Conservation (phyloP, 2,113 vertebrate genomes). For the Leptodactylus fuscus region DNA sequence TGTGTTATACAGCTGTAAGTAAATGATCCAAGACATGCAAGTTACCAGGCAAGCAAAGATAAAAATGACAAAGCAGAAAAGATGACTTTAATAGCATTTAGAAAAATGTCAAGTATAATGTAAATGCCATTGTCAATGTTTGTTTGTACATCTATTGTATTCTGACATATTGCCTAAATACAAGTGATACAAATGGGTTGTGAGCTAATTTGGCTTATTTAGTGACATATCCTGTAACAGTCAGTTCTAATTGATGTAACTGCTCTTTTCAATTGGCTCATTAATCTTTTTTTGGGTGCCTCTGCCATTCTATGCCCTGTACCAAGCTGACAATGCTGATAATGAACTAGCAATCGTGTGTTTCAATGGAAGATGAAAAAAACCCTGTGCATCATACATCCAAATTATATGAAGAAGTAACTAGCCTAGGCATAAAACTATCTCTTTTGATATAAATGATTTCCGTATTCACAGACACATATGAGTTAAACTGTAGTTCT, state of each 20-base stretch:
- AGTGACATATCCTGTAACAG: slow-evolving; percentile 53
- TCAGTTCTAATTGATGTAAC: slow-evolving; percentile 55
- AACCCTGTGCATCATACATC: neutral
- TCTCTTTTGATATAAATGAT: neutral
- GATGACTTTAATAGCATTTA: slow-evolving; percentile 42
- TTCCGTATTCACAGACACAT: neutral
- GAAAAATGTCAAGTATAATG: slow-evolving; percentile 47
- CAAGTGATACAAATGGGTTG: slow-evolving; percentile 56
- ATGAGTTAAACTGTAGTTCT: neutral
- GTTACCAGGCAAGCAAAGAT: slow-evolving; percentile 9
- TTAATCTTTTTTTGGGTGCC: slow-evolving; percentile 56
- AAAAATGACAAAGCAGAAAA: slow-evolving; percentile 29
- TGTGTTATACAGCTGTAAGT: slow-evolving; percentile 10
- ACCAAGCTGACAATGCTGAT: slow-evolving; percentile 26
- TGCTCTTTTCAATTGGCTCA: slow-evolving; percentile 58
- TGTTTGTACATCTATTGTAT: slow-evolving; percentile 24
- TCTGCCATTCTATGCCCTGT: slow-evolving; percentile 38
- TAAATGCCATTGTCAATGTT: slow-evolving; percentile 46
- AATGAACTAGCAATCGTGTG: slow-evolving; percentile 33
- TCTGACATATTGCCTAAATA: slow-evolving; percentile 54
- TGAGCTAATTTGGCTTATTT: slow-evolving; percentile 58
- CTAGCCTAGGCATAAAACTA: neutral
- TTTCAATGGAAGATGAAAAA: neutral
- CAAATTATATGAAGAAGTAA: neutral
- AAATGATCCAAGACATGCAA: slow-evolving; percentile 13